Base-by-base conservation (phyloP, 2,113 vertebrate genomes). In the Notothenia coriiceps region DNA sequence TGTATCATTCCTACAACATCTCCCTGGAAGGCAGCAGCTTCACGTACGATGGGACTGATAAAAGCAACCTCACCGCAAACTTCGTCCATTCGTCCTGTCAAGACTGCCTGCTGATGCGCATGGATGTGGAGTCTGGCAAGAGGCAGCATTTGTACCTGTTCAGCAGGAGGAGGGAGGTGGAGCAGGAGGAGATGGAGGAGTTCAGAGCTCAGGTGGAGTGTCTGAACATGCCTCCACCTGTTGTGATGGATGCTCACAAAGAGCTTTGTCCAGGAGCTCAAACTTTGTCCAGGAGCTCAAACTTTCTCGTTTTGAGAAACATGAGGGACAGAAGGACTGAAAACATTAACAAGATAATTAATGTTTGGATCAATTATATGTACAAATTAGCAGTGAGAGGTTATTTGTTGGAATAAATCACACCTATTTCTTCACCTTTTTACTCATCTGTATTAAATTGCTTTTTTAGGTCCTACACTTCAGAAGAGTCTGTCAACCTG, bases 161-260 rank as follows among this genome's bases (percentile, higher is more conserved):
- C 83, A 93, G 92, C 66, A 77, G 43, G 61, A 80, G 86, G 80
- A 89, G 88, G 11, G 25, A 75, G 76, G 51, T 92, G 72, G 77
- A 68, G n/a, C 35, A 74, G 46, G 11, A 35, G 14, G 88, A 89
- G 78, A 54, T 90, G 74, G 86, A 91, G 60, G 77, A 91, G 77
- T 92, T 88, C 83, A 77, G 0, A 0, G 61, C 79, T 66, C 89
- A 89, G 74, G 79, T 86, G 74, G 7, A 52, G 54, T 92, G 90
- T 72, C 64, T 93, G 25, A 79, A 80, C 12, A 70, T 88, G 65
- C 81, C 80, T 57, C 14, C 60, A 1, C 83, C 86, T 33, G 67
- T 10, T 33, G 57, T 86, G 52, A 74, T 92, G 92, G 83, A 91
- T 46, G 86, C 89, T 1, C 70, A 67, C 51, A 85, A 88, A 61